Percentiles rank a stretch among this genome's conserved stretches.
Conservation (phyloP, 2,113 vertebrate species). For the Caracal caracal region DNA sequence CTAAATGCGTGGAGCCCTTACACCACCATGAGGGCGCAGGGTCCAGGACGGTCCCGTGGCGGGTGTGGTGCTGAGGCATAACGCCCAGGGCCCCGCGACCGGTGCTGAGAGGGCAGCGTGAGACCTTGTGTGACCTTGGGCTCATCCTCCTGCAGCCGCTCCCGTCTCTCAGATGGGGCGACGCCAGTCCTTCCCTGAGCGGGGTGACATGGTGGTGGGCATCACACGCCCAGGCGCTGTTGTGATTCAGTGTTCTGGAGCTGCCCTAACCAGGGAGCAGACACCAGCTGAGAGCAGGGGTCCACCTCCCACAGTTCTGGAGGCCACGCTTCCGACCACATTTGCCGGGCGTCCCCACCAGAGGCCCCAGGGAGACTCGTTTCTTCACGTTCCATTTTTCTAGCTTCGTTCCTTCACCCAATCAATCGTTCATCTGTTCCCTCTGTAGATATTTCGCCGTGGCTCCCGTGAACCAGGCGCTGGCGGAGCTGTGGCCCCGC, state of each 20-base stretch:
- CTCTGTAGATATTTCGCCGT: background rate
- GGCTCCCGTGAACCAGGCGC: background rate
- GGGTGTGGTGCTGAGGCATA: background rate
- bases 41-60: background rate
- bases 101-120: background rate
- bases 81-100: background rate
- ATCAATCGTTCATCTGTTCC: background rate
- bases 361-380: background rate
- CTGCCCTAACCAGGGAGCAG: background rate
- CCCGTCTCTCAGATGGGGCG: background rate
- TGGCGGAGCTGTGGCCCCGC: background rate
- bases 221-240: background rate
- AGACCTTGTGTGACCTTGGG: background rate
- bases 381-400: background rate
- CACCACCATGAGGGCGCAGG: background rate
- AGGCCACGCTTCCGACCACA: background rate
- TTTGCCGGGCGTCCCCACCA: background rate
- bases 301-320: background rate
- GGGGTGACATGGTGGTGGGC: background rate
- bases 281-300: background rate
- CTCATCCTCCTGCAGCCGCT: background rate
- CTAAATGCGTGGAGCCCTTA: background rate
- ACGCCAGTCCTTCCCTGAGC: fast-evolving
- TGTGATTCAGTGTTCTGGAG: background rate
- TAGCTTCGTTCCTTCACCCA: fast-evolving